Evolutionary conservation across 1,140 invertebrate species (phyloP).

Genomic region (Berghia stephanieae): DNA sequence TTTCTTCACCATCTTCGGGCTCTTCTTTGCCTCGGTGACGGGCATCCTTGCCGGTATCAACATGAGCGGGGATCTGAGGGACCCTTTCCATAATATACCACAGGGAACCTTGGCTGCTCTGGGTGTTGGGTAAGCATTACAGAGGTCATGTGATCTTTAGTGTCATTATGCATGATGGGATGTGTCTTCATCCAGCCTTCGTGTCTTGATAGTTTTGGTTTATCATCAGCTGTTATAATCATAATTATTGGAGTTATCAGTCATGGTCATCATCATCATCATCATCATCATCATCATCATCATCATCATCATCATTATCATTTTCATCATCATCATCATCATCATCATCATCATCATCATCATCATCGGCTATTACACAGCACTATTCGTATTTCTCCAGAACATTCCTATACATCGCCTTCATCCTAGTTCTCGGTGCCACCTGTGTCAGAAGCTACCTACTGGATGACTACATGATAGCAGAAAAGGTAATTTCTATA

Average conservation of each 20-base stretch:
- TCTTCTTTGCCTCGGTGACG: constrained; percentile 68
- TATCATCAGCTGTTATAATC: no score
- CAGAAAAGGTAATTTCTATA: constrained; percentile 63
- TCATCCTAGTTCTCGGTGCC: constrained; percentile 87
- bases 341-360: constrained; percentile 10
- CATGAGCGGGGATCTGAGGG: constrained; percentile 94
- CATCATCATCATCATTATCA: no score
- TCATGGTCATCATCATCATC: no score
- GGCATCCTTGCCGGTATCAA: constrained; percentile 91
- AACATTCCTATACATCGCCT: constrained; percentile 89
- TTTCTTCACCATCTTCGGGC: constrained; percentile 82
- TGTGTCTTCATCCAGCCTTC: no score
- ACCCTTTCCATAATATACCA: constrained; percentile 91
- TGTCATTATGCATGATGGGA: no score
- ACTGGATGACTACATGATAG: constrained; percentile 87
- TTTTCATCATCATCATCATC: background rate
- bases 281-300: no score
- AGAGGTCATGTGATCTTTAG: no score
- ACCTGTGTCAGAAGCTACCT: constrained; percentile 82
- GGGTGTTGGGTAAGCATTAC: constrained; percentile 71
- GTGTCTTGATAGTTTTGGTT: no score
- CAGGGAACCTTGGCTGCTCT: constrained; percentile 92
- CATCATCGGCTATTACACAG: background rate
- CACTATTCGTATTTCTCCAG: constrained; percentile 71
- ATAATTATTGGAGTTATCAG: no score